These are phyloP conservation scores for Forpus xanthops DNA, from an alignment of 2,797 vertebrate species.

Conservation along the genomic window DNA sequence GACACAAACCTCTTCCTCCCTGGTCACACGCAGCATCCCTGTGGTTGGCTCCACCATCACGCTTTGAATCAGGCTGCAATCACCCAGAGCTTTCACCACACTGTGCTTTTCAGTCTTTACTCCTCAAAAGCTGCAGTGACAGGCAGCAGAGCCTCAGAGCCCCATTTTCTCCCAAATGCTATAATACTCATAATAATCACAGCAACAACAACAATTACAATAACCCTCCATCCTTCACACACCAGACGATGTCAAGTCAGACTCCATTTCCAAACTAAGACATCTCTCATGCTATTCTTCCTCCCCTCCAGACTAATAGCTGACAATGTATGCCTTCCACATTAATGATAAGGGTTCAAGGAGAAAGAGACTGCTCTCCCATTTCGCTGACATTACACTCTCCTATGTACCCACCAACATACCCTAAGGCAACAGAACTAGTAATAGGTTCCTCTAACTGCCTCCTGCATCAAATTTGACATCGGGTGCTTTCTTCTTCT, in stretches of 20 bases:
- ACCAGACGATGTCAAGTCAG: slow-evolving; percentile 12
- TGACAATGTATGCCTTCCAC: slow-evolving; percentile 56
- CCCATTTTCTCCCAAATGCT: slow-evolving; percentile 6
- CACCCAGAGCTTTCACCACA: not conserved
- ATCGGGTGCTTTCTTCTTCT: slow-evolving; percentile 62
- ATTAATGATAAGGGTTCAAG: slow-evolving; percentile 66
- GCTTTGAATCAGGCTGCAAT: not conserved
- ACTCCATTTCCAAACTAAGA: slow-evolving; percentile 65
- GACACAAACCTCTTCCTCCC: not conserved
- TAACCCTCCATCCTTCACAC: slow-evolving; percentile 6
- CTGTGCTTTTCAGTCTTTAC: not conserved
- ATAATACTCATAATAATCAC: not conserved
- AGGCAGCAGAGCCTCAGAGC: not conserved
- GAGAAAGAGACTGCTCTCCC: slow-evolving; percentile 57
- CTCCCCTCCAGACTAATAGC: slow-evolving; percentile 66
- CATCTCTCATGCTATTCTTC: not conserved
- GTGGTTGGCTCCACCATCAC: rapidly evolving
- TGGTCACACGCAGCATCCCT: not conserved
- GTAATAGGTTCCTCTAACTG: slow-evolving; percentile 71
- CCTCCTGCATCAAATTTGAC: slow-evolving; percentile 72
- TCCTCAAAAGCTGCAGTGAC: not conserved
- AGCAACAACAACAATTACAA: not conserved
- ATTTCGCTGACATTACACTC: slow-evolving; percentile 57
- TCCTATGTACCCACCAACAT: slow-evolving; percentile 43
- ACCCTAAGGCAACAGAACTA: slow-evolving; percentile 70